phyloP scores from a whole-genome alignment of 1,140 invertebrate genomes.

The Hylyphantes graminicola region DNA sequence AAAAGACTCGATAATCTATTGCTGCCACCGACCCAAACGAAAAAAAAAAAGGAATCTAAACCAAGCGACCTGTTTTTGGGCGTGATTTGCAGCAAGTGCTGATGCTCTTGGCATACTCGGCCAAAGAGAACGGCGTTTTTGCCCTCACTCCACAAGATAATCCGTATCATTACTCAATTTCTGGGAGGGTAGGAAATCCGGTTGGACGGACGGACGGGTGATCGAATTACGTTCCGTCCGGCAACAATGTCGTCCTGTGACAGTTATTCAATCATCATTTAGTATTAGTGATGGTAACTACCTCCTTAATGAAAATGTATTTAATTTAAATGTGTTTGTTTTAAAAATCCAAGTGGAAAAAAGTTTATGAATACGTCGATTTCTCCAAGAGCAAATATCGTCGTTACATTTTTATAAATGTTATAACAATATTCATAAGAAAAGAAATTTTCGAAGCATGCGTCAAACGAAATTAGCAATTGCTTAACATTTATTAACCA shows the following conservation, averaged over 20 bases:
- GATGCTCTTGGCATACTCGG: not conserved
- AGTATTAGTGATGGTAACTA: too few species aligned
- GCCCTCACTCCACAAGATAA: constrained; percentile 16
- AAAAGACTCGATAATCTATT: not conserved
- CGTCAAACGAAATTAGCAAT: too few species aligned
- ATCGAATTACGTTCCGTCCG: constrained; percentile 22
- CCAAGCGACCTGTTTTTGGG: constrained; percentile 19
- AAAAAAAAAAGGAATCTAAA: not conserved
- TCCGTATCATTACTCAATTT: constrained; percentile 22
- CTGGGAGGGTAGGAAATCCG: constrained; percentile 47
- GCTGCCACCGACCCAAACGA: not conserved
- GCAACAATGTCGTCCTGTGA: not conserved
- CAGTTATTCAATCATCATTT: too few species aligned
- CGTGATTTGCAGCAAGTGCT: not conserved
- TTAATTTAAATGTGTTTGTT: too few species aligned
- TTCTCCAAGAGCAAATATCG: too few species aligned
- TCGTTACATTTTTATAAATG: too few species aligned
- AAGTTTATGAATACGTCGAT: too few species aligned
- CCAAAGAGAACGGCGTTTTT: constrained; percentile 1
- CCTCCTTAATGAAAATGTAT: too few species aligned
- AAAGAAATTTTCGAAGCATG: too few species aligned
- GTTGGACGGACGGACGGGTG: constrained; percentile 12
- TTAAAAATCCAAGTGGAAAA: too few species aligned
- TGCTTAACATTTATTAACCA: too few species aligned
- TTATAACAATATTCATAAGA: too few species aligned